A percentile compares a stretch with the other conserved stretches of the same genome.
Evolutionary conservation across 2,797 vertebrate species (phyloP).

Genomic region (Gambusia yucatana): DNA sequence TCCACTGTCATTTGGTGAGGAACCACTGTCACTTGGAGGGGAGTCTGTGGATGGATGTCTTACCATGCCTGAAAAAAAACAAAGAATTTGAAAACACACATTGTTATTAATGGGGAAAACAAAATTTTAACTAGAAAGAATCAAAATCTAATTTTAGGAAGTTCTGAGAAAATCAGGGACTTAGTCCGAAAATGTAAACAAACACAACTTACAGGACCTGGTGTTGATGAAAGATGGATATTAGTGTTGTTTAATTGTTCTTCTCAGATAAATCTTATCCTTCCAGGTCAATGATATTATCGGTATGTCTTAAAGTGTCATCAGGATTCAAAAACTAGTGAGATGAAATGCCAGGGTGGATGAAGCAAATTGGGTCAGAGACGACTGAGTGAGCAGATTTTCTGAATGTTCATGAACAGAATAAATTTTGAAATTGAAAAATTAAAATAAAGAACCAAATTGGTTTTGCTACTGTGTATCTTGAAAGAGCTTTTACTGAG

Average conservation of each 20-base stretch:
- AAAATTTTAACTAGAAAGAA: neutral
- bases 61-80: conserved; percentile 79
- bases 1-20: conserved; percentile 83
- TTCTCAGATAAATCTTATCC: conserved; percentile 12
- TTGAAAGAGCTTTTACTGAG: conserved; percentile 3
- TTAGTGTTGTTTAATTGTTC: neutral
- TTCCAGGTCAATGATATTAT: conserved; percentile 27
- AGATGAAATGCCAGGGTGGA: conserved; percentile 36
- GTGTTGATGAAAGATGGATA: neutral
- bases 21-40: conserved; percentile 83
- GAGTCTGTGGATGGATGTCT: conserved; percentile 83
- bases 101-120: neutral
- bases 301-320: conserved; percentile 36
- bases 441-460: neutral
- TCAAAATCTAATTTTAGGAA: neutral
- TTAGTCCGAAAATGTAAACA: neutral
- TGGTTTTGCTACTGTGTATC: conserved; percentile 20
- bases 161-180: neutral
- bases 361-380: conserved; percentile 38
- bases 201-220: neutral
- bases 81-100: conserved; percentile 9
- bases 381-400: neutral
- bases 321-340: conserved; percentile 7
- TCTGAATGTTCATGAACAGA: neutral
- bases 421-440: neutral